These are phyloP conservation scores for Morone saxatilis DNA, from an alignment of 2,113 vertebrate genomes.

Conservation along the genomic window DNA sequence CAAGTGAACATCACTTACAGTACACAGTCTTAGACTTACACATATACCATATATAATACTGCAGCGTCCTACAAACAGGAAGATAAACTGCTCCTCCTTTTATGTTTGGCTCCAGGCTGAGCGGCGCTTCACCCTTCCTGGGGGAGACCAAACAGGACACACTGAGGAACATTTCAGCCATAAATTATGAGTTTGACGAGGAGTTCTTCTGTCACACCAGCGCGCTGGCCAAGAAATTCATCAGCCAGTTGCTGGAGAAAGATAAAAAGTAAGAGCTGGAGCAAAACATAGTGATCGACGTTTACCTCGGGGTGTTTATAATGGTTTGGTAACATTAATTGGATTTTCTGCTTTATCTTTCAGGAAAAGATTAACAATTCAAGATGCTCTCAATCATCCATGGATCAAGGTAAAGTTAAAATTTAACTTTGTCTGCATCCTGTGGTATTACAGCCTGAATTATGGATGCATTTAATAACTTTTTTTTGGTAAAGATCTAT, in stretches of 20 bases:
- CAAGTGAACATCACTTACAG: constrained; percentile 79
- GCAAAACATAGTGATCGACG: neutral
- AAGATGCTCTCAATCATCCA: constrained; percentile 92
- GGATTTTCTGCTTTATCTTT: constrained; percentile 45
- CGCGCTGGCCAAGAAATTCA: constrained; percentile 94
- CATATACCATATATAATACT: neutral
- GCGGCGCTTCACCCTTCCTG: constrained; percentile 96
- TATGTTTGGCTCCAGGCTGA: constrained; percentile 84
- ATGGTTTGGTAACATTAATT: neutral
- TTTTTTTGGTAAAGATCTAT: too few species aligned
- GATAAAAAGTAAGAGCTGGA: constrained; percentile 81
- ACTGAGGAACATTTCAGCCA: constrained; percentile 92
- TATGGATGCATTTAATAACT: too few species aligned
- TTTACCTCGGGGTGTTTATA: neutral
- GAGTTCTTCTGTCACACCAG: constrained; percentile 98
- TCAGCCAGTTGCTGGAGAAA: constrained; percentile 92
- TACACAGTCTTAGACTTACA: too few species aligned
- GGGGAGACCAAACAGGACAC: constrained; percentile 98
- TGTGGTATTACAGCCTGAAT: neutral
- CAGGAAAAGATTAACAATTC: constrained; percentile 94
- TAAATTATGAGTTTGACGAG: constrained; percentile 96
- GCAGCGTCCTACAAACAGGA: neutral
- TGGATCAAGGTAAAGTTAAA: constrained; percentile 93
- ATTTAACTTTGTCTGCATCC: too few species aligned
- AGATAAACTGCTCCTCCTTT: neutral